phyloP scores from a whole-genome alignment of 2,888 invertebrate species.

The Lasioglossum leucozonium region DNA sequence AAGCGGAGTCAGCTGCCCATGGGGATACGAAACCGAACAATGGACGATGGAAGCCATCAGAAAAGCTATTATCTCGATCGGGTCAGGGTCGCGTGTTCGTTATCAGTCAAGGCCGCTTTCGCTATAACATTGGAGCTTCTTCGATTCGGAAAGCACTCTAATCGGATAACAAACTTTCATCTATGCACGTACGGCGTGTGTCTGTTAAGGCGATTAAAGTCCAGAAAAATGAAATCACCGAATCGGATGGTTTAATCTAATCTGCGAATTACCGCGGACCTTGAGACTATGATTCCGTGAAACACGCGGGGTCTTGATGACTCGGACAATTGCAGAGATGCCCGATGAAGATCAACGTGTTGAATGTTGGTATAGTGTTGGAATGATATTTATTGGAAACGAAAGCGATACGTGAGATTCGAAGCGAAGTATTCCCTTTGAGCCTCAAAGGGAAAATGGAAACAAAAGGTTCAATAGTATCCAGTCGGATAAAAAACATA shows the following conservation, averaged over 20 bases:
- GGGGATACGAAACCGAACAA: background rate
- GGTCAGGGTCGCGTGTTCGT: background rate
- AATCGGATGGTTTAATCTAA: background rate
- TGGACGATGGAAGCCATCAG: background rate
- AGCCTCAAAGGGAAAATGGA: background rate
- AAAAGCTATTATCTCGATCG: slow-evolving; percentile 9
- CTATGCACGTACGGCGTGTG: background rate
- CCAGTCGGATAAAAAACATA: background rate
- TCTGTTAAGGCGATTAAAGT: background rate
- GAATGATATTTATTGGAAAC: background rate
- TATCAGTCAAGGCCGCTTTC: slow-evolving; percentile 1
- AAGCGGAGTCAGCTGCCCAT: background rate
- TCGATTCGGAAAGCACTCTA: background rate
- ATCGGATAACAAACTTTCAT: slow-evolving; percentile 1
- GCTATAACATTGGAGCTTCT: background rate
- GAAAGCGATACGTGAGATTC: background rate
- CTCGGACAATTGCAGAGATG: background rate
- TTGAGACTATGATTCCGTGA: background rate
- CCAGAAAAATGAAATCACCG: background rate
- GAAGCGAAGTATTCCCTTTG: background rate
- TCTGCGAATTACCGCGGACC: background rate
- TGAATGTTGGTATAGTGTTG: background rate
- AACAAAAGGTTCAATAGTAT: background rate
- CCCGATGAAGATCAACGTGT: background rate
- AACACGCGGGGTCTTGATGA: background rate